Base-by-base conservation (phyloP, 2,113 vertebrate species). In the Chascanopsetta lugubris region DNA sequence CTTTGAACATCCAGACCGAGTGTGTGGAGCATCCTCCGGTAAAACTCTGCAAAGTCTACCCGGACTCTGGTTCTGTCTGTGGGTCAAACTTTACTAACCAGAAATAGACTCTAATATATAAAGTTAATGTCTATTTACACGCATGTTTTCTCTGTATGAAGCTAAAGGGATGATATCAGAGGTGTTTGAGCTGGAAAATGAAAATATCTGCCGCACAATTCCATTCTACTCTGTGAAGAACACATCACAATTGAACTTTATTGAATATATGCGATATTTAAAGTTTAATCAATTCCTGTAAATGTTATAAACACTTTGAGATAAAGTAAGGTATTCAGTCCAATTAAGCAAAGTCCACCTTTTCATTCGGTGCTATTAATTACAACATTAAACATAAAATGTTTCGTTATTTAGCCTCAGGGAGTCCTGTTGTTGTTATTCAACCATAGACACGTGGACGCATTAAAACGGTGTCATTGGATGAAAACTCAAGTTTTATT, bases 21-120 rank as follows among this genome's bases (percentile, higher is more conserved):
- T 93, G 92, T 17, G 86, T 93, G 78, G 94, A 98, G 7, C 96
- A 97, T 61, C 94, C 96, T 0, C 77, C 95, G 94, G 96, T 97
- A 90, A 83, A 43, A 13, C 17, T 11, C 2, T 13, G 1, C 3
- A 51, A 13, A 17, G 29, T 5, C 17, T 43, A 10, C 4, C n/a
- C n/a, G n/a, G n/a, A n/a, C n/a, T n/a, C n/a, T n/a, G n/a, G n/a
- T n/a, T n/a, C n/a, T n/a, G n/a, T n/a, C 5, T n/a, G 8, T 3
- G 11, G 18, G 3, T 18, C 45, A 6, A 38, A 49, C 13, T 12
- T 32, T 0, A 34, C 11, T 20, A n/a, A n/a, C n/a, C n/a, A n/a
- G n/a, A n/a, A n/a, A n/a, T n/a, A n/a, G n/a, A n/a, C n/a, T n/a
- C n/a, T n/a, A n/a, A n/a, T n/a, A n/a, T n/a, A n/a, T n/a, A n/a